Base-by-base conservation (phyloP, 2,797 vertebrate genomes). In the Myotis vivesi region DNA sequence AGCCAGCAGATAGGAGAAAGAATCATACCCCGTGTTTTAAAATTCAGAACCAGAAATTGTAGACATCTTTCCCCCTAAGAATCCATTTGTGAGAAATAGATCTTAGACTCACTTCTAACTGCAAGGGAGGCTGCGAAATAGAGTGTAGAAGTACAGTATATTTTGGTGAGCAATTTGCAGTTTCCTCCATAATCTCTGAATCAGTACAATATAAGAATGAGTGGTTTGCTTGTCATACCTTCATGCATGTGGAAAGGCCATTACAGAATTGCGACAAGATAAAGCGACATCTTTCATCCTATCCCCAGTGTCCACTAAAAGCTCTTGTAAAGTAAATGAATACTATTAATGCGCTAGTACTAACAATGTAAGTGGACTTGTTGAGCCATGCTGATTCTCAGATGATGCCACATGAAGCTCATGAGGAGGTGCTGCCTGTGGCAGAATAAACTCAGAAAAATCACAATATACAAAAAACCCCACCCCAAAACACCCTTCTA, bases 371-470 rank as follows among this genome's bases (percentile, higher is more conserved):
- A 97, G 77, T 44, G 57, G 62, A 30, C 83, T 97, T 97, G 97
- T 88, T 94, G 97, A 97, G 46, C 7, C 84, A 81, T 96, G 53
- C 71, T 94, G 77, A 95, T 97, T 97, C 20, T 83, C 51, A 82
- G 89, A 91, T 71, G 91, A 92, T 79, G 84, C 66, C 92, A 69
- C 75, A 64, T 92, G 86, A 97, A 89, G 87, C 81, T 44, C 53
- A 72, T 25, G 36, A 97, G 92, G 95, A 80, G 41, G 46, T 83
- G 57, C 13, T 89, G 71, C 44, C 81, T 12, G 25, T 69, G 64
- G 94, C 92, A 96, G 71, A 69, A 91, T 33, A 85, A 91, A 89
- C 46, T 53, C 38, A 38, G 62, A 89, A 92, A 94, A 84, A 73
- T 87, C 62, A 86, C 9, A 64, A n/a, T 36, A 69, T 6, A 86